Percentiles rank a stretch among this genome's conserved stretches.
These are phyloP conservation scores for Exephanes ischioxanthus DNA, from an alignment of 2,888 invertebrate species.

Conservation along the genomic window DNA sequence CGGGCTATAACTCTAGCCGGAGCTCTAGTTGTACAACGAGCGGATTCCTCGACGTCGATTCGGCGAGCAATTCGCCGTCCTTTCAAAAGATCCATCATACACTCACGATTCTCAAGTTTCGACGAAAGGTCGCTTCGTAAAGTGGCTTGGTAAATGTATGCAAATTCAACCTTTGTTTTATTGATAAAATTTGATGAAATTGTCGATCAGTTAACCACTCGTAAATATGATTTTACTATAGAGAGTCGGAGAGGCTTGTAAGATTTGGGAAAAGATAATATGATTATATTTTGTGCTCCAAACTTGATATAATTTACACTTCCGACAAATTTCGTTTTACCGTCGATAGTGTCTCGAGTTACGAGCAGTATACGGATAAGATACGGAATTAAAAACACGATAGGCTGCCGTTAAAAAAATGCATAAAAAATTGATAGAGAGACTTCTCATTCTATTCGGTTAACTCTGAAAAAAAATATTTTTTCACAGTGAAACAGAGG, in stretches of 20 bases:
- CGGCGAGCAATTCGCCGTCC: conserved; percentile 32
- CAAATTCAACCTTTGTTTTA: background rate
- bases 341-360: background rate
- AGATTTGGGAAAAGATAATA: background rate
- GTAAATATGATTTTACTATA: background rate
- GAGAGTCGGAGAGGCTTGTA: background rate
- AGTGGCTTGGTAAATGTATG: background rate
- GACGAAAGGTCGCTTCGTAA: background rate
- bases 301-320: background rate
- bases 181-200: background rate
- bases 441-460: background rate
- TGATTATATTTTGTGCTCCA: background rate
- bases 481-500: background rate
- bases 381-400: background rate
- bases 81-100: background rate
- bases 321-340: background rate
- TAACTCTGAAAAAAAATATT: background rate
- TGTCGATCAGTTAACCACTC: background rate
- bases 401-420: background rate
- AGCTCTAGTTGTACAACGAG: conserved; percentile 25
- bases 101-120: conserved; percentile 4
- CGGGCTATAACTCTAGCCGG: conserved; percentile 50
- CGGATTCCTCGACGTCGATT: conserved; percentile 46
- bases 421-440: background rate
- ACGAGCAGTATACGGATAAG: background rate